Base-by-base conservation (phyloP, 1,140 invertebrate genomes). In the Zaprionus nigranus region DNA sequence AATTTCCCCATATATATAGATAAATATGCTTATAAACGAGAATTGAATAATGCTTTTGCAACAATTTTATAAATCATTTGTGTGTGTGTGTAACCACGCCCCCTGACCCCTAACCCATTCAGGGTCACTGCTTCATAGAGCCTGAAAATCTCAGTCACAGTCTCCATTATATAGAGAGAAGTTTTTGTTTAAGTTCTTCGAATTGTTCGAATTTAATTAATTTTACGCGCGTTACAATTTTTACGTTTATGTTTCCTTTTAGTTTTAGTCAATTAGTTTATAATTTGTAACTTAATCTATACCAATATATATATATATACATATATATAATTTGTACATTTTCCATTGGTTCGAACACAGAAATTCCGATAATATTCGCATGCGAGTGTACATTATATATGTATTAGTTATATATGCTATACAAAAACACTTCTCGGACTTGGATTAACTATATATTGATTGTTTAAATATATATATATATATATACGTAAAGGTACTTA, bases 31-130 rank as follows among this genome's bases (percentile, higher is more conserved):
- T 79, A 61, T 78, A 76, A 72, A 86, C 38, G 58, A 75, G 38
- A 84, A 81, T 81, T 84, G 78, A 77, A 84, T 62, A 81, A 75
- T 81, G 85, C 81, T 90, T 90, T 87, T 84, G 82, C 81, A 84
- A 73, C 68, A 72, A 60, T 88, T 87, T 87, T 87, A 75, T 84
- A 81, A 54, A 79, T 49, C 58, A 65, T 81, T 30, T 30, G 28
- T 34, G 30, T 62, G 51, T 46, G 57, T 76, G 75, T 46, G 65
- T 68, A 78, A n/a, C 7, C 51, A 56, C 9, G 30, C 36, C 13
- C 40, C 15, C 13, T 15, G 3, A 40, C 6, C 38, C 38, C 38
- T 40, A 11, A 3, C 46, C 17, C 17, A 2, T 22, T 49, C 43
- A 17, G 17, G 46, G 3, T 20, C 20, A 34, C 9, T 51, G 46